A percentile compares a stretch with the other conserved stretches of the same genome.
These are phyloP conservation scores for Caenorhabditis imperialis DNA, from an alignment of 2,888 invertebrate genomes.

Conservation along the genomic window DNA sequence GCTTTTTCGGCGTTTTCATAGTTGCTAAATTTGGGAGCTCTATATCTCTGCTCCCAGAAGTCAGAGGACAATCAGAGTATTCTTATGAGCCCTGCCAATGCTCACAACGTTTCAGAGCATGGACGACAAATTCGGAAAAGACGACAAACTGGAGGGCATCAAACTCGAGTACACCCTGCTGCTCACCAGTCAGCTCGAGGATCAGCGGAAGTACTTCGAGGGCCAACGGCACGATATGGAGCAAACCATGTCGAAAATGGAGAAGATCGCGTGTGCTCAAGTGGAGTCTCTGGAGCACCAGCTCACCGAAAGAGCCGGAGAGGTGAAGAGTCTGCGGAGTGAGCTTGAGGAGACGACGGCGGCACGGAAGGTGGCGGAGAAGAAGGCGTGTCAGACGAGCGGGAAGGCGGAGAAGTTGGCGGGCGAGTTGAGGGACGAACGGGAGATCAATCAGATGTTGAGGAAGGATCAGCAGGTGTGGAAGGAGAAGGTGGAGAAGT, in stretches of 20 bases:
- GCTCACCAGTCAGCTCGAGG: conserved; percentile 93
- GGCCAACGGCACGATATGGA: conserved; percentile 80
- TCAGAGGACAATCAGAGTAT: too few relatives aligned
- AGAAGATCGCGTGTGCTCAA: conserved; percentile 78
- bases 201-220: conserved; percentile 89
- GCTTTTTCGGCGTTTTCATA: too few relatives aligned
- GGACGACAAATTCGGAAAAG: conserved; percentile 71
- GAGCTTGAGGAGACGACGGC: conserved; percentile 54
- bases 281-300: conserved; percentile 81
- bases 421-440: conserved; percentile 70
- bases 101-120: conserved; percentile 22
- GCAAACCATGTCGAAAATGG: conserved; percentile 83
- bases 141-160: conserved; percentile 92
- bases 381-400: conserved; percentile 83
- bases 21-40: too few relatives aligned
- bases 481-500: conserved; percentile 81
- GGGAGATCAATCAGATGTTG: conserved; percentile 84
- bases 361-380: conserved; percentile 82
- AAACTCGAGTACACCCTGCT: conserved; percentile 97
- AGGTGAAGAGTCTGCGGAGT: conserved; percentile 78
- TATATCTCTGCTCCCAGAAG: too few relatives aligned
- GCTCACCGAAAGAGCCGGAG: conserved; percentile 81
- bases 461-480: conserved; percentile 85
- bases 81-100: too few relatives aligned
- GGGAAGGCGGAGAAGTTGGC: conserved; percentile 83